Evolutionary conservation across 2,888 invertebrate species (phyloP), one percentile per base, ranked within the genome.

Genomic region (Portevinia maculata): DNA sequence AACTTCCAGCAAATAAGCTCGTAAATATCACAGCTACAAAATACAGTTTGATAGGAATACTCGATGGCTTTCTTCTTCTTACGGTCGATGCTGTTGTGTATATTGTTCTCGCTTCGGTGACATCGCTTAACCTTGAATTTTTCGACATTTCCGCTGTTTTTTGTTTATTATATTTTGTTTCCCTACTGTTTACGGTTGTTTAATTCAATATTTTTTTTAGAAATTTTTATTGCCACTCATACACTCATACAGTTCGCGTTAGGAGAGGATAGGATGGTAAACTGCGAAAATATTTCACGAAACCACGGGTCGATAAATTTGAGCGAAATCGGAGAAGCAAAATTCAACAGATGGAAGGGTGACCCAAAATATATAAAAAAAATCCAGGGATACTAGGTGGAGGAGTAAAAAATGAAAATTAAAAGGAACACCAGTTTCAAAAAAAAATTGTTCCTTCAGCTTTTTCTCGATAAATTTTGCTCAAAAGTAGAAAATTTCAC

Each of bases 11-110:
- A 85, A 86, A 84, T 65, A 86, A 83, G 84, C 84, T 86, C 75
- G 83, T 83, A 86, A 86, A 86, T 85, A 86, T 85, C 86, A 86
- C 86, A 86, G 86, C 78, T 69, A 86, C 85, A 65, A 83, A 84
- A 46, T 53, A 65, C 67, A 67, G 78, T 83, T 84, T 67, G 57
- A 73, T 64, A 55, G 70, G 65, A 79, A 71, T 57, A 41, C 65
- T 41, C 41, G 48, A 65, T 55, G 76, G 5, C 19, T 53, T 59
- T 60, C 53, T 39, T 76, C 34, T 59, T 65, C 41, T 53, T 30
- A 24, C 13, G 15, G 37, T 59, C 15, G 46, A 44, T 32, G 13
- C 62, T 53, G 59, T 52, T 65, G 52, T 65, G 37, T 50, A 59
- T 57, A 37, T 46, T n/a, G n/a, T 32, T 9, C 11, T 19, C 13